Base-by-base conservation (phyloP, 2,113 vertebrate genomes). In the Marcusenius ussheri region DNA sequence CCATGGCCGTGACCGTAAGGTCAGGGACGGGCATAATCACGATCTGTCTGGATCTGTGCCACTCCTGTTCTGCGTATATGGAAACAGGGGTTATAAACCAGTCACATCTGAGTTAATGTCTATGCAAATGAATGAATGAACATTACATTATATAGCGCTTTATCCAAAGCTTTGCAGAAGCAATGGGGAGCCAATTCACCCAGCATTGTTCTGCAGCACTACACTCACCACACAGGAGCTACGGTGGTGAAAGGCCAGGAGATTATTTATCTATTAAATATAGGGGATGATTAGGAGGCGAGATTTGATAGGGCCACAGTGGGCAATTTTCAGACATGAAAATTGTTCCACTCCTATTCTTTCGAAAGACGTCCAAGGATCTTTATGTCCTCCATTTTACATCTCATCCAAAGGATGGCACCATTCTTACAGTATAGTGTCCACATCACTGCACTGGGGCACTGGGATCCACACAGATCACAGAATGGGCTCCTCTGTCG, bases 1-100 rank as follows among this genome's bases (percentile, higher is more conserved):
- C 96, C 96, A 97, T 97, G 66, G 88, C 49, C 4, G 8, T 13
- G 13, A 31, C 83, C 1, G n/a, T 19, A 50, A 39, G n/a, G 49
- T 50, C 85, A 51, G n/a, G 27, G 85, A n/a, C 27, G 10, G 24
- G 27, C 11, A 50, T 27, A 11, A 51, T 13, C 8, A 3, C 11
- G 3, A 1, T 10, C 24, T 24, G 24, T 50, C 49, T 51, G 15
- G 49, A 31, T 24, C 51, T 21, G 31, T 24, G 1, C 56, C 87
- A n/a, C 87, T 88, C 31, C 35, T 88, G 35, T n/a, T 45, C 17
- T 1, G 87, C 0, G 39, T 51, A 47, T 21, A 4, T n/a, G 83
- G 83, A 47, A 84, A 46, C 45, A 10, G 2, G 5, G 42, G 3
- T 46, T 47, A 47, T n/a, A 24, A 47, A 27, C 53, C 53, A 56